These are phyloP conservation scores for Calameuta filiformis DNA, from an alignment of 2,888 invertebrate genomes.

Conservation along the genomic window DNA sequence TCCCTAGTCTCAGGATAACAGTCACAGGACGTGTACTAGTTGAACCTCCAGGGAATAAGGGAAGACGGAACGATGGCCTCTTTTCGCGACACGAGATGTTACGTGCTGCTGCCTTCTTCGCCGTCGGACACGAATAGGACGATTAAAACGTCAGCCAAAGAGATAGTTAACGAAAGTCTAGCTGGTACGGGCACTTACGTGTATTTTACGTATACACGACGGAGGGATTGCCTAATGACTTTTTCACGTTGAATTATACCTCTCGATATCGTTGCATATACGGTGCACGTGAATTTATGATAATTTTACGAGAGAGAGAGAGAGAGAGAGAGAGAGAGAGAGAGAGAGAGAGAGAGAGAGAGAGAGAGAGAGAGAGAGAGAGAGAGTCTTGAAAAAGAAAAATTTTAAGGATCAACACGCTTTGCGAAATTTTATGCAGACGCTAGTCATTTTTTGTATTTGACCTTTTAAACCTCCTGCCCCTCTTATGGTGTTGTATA, in stretches of 20 bases:
- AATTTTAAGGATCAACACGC: not conserved
- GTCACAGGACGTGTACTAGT: not conserved
- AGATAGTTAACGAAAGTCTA: not conserved
- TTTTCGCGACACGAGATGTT: not conserved
- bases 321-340: not conserved
- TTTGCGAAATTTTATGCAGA: not conserved
- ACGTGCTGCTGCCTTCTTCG: not conserved
- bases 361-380: no score
- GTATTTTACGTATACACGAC: not conserved
- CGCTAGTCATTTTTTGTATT: not conserved
- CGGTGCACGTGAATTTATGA: not conserved
- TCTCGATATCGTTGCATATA: not conserved
- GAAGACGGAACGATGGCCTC: not conserved
- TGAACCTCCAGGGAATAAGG: not conserved
- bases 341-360: not conserved
- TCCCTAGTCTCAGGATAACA: no score
- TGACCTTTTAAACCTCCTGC: not conserved
- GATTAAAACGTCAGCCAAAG: not conserved
- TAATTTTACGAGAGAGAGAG: not conserved
- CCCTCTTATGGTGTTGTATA: not conserved
- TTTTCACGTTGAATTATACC: not conserved
- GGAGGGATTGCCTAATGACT: not conserved
- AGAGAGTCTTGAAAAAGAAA: not conserved
- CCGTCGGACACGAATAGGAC: not conserved
- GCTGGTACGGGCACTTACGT: not conserved